Percentiles rank a stretch among this genome's conserved stretches.
Evolutionary conservation across 2,888 invertebrate species (phyloP).

Genomic region (Netelia virgata): DNA sequence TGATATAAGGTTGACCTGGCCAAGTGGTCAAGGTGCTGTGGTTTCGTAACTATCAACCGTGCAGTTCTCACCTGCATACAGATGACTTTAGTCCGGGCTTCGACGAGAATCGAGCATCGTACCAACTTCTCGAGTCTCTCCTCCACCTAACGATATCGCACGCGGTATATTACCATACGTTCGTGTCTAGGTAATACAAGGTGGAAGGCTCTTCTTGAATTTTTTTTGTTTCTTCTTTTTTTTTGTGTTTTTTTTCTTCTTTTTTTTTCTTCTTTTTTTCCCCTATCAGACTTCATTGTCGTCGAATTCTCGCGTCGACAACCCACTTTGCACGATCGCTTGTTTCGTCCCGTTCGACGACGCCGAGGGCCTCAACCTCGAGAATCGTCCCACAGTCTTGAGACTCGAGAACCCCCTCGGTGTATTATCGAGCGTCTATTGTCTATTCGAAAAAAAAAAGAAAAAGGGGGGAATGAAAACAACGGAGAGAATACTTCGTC

Average conservation of each 20-base stretch:
- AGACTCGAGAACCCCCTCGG: neutral
- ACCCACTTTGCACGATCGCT: constrained; percentile 59
- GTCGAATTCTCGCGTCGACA: constrained; percentile 60
- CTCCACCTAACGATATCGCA: neutral
- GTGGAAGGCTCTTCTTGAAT: constrained; percentile 35
- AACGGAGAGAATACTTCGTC: too few relatives aligned
- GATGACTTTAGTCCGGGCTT: constrained; percentile 63
- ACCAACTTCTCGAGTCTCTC: neutral
- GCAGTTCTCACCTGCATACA: constrained; percentile 79
- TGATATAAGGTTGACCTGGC: constrained; percentile 76
- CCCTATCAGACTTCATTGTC: constrained; percentile 43
- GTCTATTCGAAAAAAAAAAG: neutral
- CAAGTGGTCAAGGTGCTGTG: constrained; percentile 82
- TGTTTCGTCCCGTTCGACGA: neutral
- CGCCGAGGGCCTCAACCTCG: constrained; percentile 54
- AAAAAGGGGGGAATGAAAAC: neutral
- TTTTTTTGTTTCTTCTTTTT: constrained; percentile 19
- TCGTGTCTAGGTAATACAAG: constrained; percentile 5
- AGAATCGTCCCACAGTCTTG: constrained; percentile 28
- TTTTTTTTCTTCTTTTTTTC: constrained; percentile 5
- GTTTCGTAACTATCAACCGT: constrained; percentile 79
- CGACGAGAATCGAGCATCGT: neutral
- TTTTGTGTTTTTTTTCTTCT: constrained; percentile 21
- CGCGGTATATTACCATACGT: constrained; percentile 20
- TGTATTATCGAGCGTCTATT: neutral